phyloP scores from a whole-genome alignment of 1,140 invertebrate genomes.

The Argopecten irradians region DNA sequence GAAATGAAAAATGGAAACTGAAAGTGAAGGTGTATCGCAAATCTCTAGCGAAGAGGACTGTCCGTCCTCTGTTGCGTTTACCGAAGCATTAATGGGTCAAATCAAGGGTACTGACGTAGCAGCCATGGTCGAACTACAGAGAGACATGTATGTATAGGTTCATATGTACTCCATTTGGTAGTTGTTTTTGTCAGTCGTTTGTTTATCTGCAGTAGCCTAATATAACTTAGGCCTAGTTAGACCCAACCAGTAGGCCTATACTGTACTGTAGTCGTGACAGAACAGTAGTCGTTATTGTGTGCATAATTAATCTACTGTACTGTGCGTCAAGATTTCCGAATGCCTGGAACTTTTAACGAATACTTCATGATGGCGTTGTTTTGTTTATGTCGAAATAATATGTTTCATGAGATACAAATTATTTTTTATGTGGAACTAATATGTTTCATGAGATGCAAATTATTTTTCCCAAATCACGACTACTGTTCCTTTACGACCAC shows the following conservation, averaged over 20 bases:
- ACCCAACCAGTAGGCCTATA: background rate
- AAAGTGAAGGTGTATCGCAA: background rate
- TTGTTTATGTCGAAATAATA: no score
- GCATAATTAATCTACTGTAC: background rate
- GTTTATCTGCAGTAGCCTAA: background rate
- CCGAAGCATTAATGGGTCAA: conserved; percentile 60
- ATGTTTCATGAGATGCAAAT: no score
- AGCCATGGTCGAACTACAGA: conserved; percentile 63
- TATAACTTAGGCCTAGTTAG: background rate
- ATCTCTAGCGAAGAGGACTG: background rate
- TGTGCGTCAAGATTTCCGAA: background rate
- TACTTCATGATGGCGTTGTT: no score
- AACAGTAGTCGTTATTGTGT: no score
- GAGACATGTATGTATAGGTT: conserved; percentile 61
- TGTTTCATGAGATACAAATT: no score
- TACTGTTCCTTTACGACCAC: background rate
- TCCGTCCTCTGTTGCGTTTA: conserved; percentile 52
- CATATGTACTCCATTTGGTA: background rate
- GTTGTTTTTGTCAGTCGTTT: background rate
- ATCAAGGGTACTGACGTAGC: conserved; percentile 62
- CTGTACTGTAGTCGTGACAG: background rate
- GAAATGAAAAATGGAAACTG: background rate
- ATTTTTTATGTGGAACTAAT: no score
- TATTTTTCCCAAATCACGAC: no score
- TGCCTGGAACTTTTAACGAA: no score